Evolutionary conservation across 2,797 vertebrate species (phyloP).

Genomic region (Nyctibius grandis): DNA sequence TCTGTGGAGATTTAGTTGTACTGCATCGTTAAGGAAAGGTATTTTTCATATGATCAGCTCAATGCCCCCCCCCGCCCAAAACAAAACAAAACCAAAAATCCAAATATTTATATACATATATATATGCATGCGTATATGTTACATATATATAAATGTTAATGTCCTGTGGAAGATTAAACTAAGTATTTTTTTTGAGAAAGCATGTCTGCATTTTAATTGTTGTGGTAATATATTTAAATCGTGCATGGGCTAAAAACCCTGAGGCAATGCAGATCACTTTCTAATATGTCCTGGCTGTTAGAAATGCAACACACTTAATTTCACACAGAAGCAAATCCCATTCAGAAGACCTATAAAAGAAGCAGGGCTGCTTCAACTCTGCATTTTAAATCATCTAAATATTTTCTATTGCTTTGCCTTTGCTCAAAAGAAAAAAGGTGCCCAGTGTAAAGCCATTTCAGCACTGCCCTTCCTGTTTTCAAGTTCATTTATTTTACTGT

Average conservation of each 20-base stretch:
- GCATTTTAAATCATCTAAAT: constrained; percentile 27
- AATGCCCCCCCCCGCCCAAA: neutral
- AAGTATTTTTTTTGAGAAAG: neutral
- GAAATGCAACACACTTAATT: constrained; percentile 51
- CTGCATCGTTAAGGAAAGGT: constrained; percentile 25
- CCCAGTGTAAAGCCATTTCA: neutral
- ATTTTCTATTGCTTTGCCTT: constrained; percentile 22
- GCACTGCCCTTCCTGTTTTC: neutral
- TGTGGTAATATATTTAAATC: constrained; percentile 36
- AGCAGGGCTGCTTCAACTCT: neutral
- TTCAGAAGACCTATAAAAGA: constrained; percentile 40
- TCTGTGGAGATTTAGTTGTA: constrained; percentile 51
- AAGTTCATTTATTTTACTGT: neutral
- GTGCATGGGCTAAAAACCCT: constrained; percentile 11
- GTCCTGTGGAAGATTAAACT: neutral
- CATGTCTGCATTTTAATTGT: constrained; percentile 42
- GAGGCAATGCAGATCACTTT: constrained; percentile 46
- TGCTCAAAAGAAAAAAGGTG: neutral
- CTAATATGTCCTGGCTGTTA: constrained; percentile 28
- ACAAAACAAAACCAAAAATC: neutral
- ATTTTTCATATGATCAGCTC: constrained; percentile 18
- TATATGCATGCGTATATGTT: neutral
- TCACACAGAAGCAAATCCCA: constrained; percentile 55
- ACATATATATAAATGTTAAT: neutral
- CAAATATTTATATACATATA: neutral